phyloP scores from a whole-genome alignment of 1,140 invertebrate species.

The Nixonia krombeini region DNA sequence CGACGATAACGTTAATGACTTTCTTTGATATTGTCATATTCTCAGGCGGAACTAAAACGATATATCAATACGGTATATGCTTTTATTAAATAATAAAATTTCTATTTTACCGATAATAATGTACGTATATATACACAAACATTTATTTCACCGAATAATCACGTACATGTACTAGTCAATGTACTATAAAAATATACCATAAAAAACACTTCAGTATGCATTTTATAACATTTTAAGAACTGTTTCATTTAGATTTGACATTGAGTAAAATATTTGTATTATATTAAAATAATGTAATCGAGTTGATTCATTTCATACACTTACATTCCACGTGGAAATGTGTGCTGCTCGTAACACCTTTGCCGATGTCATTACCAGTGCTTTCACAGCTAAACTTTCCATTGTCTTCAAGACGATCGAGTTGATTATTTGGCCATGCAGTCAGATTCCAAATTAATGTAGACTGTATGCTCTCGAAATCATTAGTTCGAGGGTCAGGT shows the following conservation, averaged over 20 bases:
- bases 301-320: too few species aligned
- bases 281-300: too few species aligned
- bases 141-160: too few species aligned
- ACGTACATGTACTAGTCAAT: neutral
- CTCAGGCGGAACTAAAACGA: constrained; percentile 85
- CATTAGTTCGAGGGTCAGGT: constrained; percentile 81
- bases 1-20: constrained; percentile 82
- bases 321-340: constrained; percentile 91
- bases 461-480: constrained; percentile 89
- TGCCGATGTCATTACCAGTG: constrained; percentile 81
- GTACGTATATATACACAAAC: too few species aligned
- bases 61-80: constrained; percentile 19
- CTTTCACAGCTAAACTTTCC: constrained; percentile 89
- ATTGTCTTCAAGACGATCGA: constrained; percentile 83
- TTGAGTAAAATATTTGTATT: too few species aligned
- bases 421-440: constrained; percentile 82
- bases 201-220: too few species aligned
- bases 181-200: neutral
- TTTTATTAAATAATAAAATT: neutral
- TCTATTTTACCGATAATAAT: too few species aligned
- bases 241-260: too few species aligned
- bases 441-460: constrained; percentile 87
- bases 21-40: constrained; percentile 82
- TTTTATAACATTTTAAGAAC: too few species aligned
- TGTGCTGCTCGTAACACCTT: constrained; percentile 83